Base-by-base conservation (phyloP, 2,797 vertebrate species). In the Brachyalestes nurse region DNA sequence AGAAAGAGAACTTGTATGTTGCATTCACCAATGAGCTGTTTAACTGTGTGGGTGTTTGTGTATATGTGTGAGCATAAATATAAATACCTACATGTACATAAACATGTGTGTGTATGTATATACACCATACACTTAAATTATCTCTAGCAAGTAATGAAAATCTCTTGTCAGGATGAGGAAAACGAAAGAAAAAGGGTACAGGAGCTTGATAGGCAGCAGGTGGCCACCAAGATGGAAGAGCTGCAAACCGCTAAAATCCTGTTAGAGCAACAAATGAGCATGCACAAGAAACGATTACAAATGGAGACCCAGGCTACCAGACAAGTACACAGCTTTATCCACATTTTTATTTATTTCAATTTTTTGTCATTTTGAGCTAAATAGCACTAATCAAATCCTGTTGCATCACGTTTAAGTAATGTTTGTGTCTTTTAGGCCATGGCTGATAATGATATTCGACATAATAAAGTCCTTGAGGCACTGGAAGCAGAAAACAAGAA, bases 401-500 rank as follows among this genome's bases (percentile, higher is more conserved):
- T 23, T 62, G 13, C 34, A 17, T 19, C 6, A 71, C 2, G 21
- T 87, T 85, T 88, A 87, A 82, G 81, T 73, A 21, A 77, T 82
- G 42, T 77, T 38, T 69, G 83, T 83, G 72, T 85, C 72, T 69
- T 42, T 73, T 67, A 99, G 97, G 97, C 95, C 57, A 92, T 99
- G 88, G 95, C 95, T 80, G 97, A 98, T 83, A 96, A 96, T 55
- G 91, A 90, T 21, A 87, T 98, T 79, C 93, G 73, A 75, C 97
- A 98, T 72, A 93, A 93, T 13, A 97, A 90, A 90, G 97, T 99
- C 85, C 93, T 99, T 71, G 95, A 97, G 70, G 98, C 97, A 72
- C 90, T 99, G 85, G 98, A 99, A 88, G 92, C 88, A 0, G 98
- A 99, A 88, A 99, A 99, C 84, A 96, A 82, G 82, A 99, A 98